A percentile compares a stretch with the other conserved stretches of the same genome.
Conservation (phyloP, 2,888 invertebrate genomes). For the Eugnorisma glareosa region DNA sequence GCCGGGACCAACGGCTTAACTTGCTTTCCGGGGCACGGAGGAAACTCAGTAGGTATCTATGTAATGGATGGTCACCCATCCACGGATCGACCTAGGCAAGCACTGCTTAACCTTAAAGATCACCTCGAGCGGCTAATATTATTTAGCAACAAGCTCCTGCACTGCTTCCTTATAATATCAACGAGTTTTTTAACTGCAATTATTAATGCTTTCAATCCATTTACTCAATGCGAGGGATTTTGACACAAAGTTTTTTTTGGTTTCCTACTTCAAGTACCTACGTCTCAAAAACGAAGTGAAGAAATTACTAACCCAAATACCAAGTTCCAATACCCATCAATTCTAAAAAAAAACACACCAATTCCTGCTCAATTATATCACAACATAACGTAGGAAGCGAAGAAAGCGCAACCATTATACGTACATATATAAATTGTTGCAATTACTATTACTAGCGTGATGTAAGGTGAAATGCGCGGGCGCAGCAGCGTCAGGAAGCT, state of each 20-base stretch:
- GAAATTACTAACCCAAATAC: not conserved
- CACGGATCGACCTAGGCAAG: too few relatives aligned
- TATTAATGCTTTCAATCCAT: not conserved
- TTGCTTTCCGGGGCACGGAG: too few relatives aligned
- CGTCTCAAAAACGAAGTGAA: not conserved
- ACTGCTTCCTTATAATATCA: not conserved
- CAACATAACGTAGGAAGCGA: constrained; percentile 60
- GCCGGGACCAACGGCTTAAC: too few relatives aligned
- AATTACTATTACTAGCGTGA: constrained; percentile 68
- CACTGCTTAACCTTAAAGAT: too few relatives aligned
- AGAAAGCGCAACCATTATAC: constrained; percentile 59
- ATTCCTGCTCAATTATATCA: constrained; percentile 66
- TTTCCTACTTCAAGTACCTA: not conserved
- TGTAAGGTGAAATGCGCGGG: constrained; percentile 74
- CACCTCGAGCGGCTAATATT: too few relatives aligned
- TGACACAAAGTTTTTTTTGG: not conserved
- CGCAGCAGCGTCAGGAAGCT: constrained; percentile 69
- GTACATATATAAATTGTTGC: constrained; percentile 64
- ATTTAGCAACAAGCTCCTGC: too few relatives aligned
- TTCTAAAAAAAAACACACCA: constrained; percentile 11
- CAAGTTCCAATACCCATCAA: not conserved
- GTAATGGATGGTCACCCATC: too few relatives aligned
- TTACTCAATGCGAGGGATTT: not conserved
- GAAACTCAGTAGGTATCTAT: too few relatives aligned
- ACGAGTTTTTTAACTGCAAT: not conserved